phyloP scores from a whole-genome alignment of 2,888 invertebrate species.

The Aethes cnicana region DNA sequence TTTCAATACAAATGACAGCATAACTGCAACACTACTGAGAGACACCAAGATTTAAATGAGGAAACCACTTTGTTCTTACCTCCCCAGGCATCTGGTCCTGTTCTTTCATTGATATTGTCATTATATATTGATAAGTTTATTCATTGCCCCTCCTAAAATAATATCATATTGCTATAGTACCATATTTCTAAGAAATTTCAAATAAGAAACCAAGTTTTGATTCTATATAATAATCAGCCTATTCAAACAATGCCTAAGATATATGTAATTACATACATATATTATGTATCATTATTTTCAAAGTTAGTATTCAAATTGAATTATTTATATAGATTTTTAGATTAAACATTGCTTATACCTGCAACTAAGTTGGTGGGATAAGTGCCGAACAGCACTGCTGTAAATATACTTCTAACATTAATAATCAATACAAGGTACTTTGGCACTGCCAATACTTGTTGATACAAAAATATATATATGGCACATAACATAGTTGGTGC shows the following conservation, averaged over 20 bases:
- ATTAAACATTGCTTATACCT: conserved; percentile 4
- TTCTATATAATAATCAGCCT: too few species aligned
- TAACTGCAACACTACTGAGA: too few species aligned
- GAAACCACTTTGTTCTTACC: conserved; percentile 49
- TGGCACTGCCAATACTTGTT: not conserved
- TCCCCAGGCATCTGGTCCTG: conserved; percentile 78
- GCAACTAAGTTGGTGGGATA: conserved; percentile 19
- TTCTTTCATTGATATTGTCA: conserved; percentile 81
- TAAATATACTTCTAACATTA: conserved; percentile 22
- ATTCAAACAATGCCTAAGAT: too few species aligned
- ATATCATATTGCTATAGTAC: conserved; percentile 27
- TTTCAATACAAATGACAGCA: too few species aligned
- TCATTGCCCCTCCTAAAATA: conserved; percentile 67
- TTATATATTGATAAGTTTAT: conserved; percentile 69
- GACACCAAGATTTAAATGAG: not conserved
- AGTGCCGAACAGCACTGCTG: conserved; percentile 20
- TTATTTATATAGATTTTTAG: conserved; percentile 4
- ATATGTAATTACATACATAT: too few species aligned
- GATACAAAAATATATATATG: not conserved
- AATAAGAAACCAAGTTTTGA: too few species aligned
- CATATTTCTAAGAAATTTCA: too few species aligned
- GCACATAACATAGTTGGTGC: too few species aligned
- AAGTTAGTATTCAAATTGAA: too few species aligned
- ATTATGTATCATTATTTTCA: too few species aligned
- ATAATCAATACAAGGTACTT: conserved; percentile 17